Evolutionary conservation across 2,888 invertebrate genomes (phyloP).

Genomic region (Ectemnius continuus): DNA sequence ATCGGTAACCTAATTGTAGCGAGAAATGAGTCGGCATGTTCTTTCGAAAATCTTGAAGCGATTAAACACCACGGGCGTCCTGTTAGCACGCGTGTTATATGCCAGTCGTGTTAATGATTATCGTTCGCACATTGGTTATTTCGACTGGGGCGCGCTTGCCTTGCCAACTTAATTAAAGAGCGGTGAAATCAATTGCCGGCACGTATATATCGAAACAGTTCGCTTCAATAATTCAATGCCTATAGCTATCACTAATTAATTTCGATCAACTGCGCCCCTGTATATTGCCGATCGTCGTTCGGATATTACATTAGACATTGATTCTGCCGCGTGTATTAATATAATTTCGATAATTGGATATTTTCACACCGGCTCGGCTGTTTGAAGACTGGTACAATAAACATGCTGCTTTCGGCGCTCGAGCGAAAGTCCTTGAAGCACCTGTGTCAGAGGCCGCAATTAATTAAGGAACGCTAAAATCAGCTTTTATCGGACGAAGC

Average conservation of each 20-base stretch:
- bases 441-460: not conserved
- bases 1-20: constrained; percentile 29
- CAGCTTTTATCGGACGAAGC: not conserved
- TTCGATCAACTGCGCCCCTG: not conserved
- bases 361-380: not conserved
- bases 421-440: not conserved
- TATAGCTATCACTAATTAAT: not conserved
- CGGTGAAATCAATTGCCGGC: not conserved
- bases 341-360: not conserved
- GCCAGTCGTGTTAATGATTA: not conserved
- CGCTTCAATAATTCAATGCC: not conserved
- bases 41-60: constrained; percentile 31
- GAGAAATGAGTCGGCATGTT: constrained; percentile 19
- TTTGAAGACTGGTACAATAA: not conserved
- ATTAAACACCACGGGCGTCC: constrained; percentile 19
- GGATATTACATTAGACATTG: not conserved
- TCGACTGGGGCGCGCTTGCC: not conserved
- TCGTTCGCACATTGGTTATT: not conserved
- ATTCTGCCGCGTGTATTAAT: not conserved
- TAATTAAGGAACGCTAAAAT: constrained; percentile 2
- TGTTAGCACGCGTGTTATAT: not conserved
- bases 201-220: not conserved
- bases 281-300: not conserved
- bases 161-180: not conserved
- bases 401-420: not conserved